These are phyloP conservation scores for Heterotilapia buettikoferi DNA, from an alignment of 2,113 vertebrate species.

Conservation along the genomic window DNA sequence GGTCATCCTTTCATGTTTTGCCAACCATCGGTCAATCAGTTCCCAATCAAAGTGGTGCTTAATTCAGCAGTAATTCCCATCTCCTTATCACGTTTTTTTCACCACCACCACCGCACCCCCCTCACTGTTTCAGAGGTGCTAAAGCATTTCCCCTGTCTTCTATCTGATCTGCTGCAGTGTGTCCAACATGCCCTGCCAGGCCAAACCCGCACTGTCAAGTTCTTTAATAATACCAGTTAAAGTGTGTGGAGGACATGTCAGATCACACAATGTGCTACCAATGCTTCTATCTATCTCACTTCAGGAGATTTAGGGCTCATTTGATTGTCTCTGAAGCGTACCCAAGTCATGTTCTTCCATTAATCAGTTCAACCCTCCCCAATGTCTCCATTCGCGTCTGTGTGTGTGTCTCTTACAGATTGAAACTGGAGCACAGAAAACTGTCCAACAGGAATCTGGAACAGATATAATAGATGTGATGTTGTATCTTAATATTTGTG, in stretches of 20 bases:
- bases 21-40: constrained; percentile 70
- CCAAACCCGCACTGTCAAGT: constrained; percentile 34
- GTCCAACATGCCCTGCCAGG: constrained; percentile 36
- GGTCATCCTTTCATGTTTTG: constrained; percentile 75
- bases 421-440: background rate
- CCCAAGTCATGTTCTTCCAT: constrained; percentile 2
- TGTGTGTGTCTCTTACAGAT: background rate
- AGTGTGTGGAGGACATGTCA: constrained; percentile 41
- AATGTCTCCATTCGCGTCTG: constrained; percentile 3
- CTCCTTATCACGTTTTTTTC: constrained; percentile 30
- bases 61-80: constrained; percentile 72
- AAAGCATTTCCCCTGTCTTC: constrained; percentile 17
- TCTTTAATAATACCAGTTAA: constrained; percentile 34
- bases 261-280: constrained; percentile 36
- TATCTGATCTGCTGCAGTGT: constrained; percentile 46
- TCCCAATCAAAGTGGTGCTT: constrained; percentile 71
- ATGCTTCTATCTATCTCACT: constrained; percentile 30
- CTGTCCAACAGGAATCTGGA: background rate
- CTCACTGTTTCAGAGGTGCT: constrained; percentile 32
- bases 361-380: background rate
- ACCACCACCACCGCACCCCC: background rate
- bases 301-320: constrained; percentile 12
- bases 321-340: constrained; percentile 26
- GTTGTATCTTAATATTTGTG: background rate
- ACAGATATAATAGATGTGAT: background rate